Evolutionary conservation across 2,797 vertebrate species (phyloP).

Genomic region (Mormyrops boulengeri): DNA sequence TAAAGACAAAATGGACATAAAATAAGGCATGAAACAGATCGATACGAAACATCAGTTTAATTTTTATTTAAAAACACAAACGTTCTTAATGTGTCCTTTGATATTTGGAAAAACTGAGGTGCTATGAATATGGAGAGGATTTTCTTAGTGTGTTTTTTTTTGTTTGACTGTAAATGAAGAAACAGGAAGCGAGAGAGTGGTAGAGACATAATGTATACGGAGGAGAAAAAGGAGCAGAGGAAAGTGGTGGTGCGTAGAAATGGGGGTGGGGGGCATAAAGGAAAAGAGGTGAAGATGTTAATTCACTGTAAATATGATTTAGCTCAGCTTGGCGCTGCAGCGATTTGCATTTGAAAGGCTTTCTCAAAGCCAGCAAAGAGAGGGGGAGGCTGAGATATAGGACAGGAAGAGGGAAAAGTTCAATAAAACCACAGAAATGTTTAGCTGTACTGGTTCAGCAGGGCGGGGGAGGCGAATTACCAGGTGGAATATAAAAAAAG

Average conservation of each 20-base stretch:
- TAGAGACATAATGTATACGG: neutral
- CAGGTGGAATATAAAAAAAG: conserved; percentile 6
- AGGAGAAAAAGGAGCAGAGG: neutral
- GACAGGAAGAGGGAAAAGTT: conserved; percentile 30
- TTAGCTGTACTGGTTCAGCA: neutral
- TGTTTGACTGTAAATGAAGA: neutral
- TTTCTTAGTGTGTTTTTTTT: neutral
- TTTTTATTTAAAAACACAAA: neutral
- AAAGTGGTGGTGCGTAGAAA: conserved; percentile 34
- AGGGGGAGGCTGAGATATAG: conserved; percentile 27
- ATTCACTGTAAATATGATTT: conserved; percentile 20
- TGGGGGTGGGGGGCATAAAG: conserved; percentile 13
- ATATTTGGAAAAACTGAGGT: neutral
- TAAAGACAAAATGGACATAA: neutral
- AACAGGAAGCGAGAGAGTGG: neutral
- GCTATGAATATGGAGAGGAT: neutral
- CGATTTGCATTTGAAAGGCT: conserved; percentile 24
- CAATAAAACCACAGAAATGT: conserved; percentile 3
- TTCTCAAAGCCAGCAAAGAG: conserved; percentile 10
- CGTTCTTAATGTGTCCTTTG: neutral
- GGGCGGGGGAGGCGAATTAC: neutral
- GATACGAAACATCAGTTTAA: neutral
- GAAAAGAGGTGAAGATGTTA: neutral
- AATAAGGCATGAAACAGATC: neutral
- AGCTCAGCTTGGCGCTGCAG: conserved; percentile 10